A percentile compares a stretch with the other conserved stretches of the same genome.
These are phyloP conservation scores for Oostethus manadensis DNA, from an alignment of 2,113 vertebrate genomes.

Conservation along the genomic window DNA sequence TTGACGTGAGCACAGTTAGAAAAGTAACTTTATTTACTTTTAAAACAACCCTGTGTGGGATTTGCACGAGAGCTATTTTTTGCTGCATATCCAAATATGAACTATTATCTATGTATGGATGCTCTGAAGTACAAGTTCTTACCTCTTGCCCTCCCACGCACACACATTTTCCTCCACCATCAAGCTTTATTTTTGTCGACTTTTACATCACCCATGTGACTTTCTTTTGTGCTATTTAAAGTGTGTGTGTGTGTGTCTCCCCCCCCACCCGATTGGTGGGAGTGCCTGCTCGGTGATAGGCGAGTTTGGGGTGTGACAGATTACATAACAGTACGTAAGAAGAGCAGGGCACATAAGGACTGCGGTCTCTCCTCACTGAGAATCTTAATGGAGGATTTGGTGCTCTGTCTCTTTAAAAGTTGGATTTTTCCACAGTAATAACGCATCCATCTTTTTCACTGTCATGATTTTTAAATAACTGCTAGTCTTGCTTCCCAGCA, in stretches of 20 bases:
- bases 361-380: slow-evolving; percentile 50
- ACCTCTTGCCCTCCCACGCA: neutral
- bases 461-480: neutral
- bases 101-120: slow-evolving; percentile 55
- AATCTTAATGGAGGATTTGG: slow-evolving; percentile 51
- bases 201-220: slow-evolving; percentile 62
- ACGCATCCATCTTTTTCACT: neutral
- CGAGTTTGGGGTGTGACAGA: slow-evolving; percentile 61
- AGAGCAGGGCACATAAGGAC: slow-evolving; percentile 51
- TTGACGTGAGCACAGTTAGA: too few species aligned
- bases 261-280: slow-evolving; percentile 12
- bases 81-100: slow-evolving; percentile 54
- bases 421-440: neutral
- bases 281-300: slow-evolving; percentile 50
- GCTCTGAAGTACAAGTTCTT: slow-evolving; percentile 51
- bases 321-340: slow-evolving; percentile 58
- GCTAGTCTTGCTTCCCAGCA: slow-evolving; percentile 2
- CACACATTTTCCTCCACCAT: slow-evolving; percentile 6
- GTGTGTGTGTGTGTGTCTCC: slow-evolving; percentile 31
- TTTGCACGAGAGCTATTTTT: slow-evolving; percentile 31
- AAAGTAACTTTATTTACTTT: too few species aligned
- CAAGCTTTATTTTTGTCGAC: slow-evolving; percentile 47
- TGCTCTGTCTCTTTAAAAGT: slow-evolving; percentile 17
- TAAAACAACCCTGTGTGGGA: too few species aligned
- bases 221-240: slow-evolving; percentile 62